Conservation (phyloP, 2,113 vertebrate genomes). For the Ceyx cyanopectus region DNA sequence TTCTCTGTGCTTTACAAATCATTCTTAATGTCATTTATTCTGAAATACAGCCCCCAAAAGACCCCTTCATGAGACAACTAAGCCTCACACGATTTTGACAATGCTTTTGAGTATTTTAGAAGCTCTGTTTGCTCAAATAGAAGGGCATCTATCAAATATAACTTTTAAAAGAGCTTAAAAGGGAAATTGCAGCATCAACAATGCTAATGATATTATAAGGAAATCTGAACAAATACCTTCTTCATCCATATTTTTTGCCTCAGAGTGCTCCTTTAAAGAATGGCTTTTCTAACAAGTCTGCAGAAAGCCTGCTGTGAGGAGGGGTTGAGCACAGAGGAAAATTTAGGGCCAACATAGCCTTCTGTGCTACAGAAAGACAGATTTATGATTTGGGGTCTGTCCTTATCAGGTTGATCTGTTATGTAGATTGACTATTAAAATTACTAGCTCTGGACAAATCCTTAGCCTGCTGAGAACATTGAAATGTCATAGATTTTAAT, state of each 20-base stretch:
- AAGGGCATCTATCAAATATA: neutral
- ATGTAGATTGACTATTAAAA: slow-evolving; percentile 24
- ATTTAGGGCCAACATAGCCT: neutral
- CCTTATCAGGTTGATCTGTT: slow-evolving; percentile 36
- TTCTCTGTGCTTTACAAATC: neutral
- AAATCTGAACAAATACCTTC: neutral
- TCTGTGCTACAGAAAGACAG: neutral
- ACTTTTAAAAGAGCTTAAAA: neutral
- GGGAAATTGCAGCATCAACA: neutral
- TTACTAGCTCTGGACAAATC: slow-evolving; percentile 30
- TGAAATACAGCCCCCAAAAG: neutral
- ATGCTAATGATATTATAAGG: neutral
- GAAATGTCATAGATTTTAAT: slow-evolving; percentile 53
- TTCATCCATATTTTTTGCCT: neutral
- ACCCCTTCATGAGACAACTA: neutral
- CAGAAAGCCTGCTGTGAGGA: neutral
- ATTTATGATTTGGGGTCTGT: slow-evolving; percentile 9
- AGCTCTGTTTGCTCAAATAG: neutral
- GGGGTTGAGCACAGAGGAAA: neutral
- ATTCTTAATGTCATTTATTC: neutral
- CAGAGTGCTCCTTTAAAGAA: neutral
- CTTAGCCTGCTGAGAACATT: slow-evolving; percentile 40
- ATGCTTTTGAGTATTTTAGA: neutral
- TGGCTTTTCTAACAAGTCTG: neutral
- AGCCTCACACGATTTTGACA: neutral